A percentile compares a stretch with the other conserved stretches of the same genome.
Conservation (phyloP, 1,140 invertebrate genomes). For the Cydia amplana region DNA sequence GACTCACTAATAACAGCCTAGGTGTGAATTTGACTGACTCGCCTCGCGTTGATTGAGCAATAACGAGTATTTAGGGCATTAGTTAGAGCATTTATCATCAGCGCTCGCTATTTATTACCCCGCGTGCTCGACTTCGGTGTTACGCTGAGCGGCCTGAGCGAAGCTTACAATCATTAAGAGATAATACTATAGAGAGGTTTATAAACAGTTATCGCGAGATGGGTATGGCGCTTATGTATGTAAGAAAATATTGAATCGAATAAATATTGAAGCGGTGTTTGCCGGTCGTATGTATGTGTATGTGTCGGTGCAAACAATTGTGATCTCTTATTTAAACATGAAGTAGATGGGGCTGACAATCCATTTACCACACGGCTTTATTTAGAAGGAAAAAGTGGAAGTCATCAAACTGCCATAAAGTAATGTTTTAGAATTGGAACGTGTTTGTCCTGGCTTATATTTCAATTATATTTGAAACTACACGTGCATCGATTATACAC, state of each 20-base stretch:
- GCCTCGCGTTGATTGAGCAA: constrained; percentile 57
- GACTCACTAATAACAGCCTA: constrained; percentile 35
- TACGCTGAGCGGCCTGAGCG: constrained; percentile 14
- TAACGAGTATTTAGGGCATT: constrained; percentile 55
- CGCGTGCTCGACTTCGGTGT: constrained; percentile 25
- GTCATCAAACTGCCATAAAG: too few relatives aligned
- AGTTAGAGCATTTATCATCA: constrained; percentile 55
- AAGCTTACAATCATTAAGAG: constrained; percentile 27
- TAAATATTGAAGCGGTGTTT: not conserved
- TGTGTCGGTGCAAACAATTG: too few relatives aligned
- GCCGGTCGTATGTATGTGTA: too few relatives aligned
- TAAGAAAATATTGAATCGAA: not conserved
- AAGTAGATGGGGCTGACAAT: too few relatives aligned
- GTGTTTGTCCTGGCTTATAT: too few relatives aligned
- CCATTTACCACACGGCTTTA: too few relatives aligned
- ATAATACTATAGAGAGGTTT: constrained; percentile 1
- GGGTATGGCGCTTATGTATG: not conserved
- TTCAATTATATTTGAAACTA: not conserved
- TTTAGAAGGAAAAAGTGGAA: too few relatives aligned
- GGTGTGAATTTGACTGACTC: constrained; percentile 43
- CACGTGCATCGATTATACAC: not conserved
- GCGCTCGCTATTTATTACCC: constrained; percentile 30
- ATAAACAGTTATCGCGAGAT: not conserved
- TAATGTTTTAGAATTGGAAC: too few relatives aligned
- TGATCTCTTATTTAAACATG: too few relatives aligned